Conservation (phyloP, 2,888 invertebrate genomes). For the Drosophila anomalata region DNA sequence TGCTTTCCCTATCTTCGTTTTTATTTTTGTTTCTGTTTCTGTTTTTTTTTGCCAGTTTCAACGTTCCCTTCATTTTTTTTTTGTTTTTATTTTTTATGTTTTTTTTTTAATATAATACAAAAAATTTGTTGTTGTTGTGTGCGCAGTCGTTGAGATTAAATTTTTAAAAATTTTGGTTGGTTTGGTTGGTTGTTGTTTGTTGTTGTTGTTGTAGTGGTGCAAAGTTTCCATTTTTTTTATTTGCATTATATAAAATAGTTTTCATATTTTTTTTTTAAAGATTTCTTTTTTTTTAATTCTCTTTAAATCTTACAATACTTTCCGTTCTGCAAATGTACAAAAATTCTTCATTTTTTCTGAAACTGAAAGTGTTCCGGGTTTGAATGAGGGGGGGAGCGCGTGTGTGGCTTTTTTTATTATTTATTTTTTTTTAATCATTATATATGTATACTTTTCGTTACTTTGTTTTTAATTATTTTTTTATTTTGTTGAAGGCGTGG, state of each 20-base stretch:
- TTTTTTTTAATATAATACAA: constrained; percentile 64
- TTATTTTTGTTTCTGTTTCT: constrained; percentile 11
- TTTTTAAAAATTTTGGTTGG: constrained; percentile 36
- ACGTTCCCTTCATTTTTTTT: constrained; percentile 35
- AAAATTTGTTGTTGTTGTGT: constrained; percentile 72
- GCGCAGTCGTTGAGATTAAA: constrained; percentile 76
- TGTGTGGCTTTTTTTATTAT: background rate
- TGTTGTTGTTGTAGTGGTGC: constrained; percentile 28
- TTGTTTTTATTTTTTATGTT: constrained; percentile 30
- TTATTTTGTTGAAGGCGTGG: constrained; percentile 11
- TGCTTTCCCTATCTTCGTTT: constrained; percentile 31
- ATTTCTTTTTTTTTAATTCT: constrained; percentile 1
- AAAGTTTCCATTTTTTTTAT: constrained; percentile 26
- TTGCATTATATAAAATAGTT: constrained; percentile 62
- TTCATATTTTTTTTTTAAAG: constrained; percentile 26
- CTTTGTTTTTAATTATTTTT: background rate
- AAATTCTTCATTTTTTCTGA: constrained; percentile 18
- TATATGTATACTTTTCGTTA: background rate
- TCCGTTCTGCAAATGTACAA: constrained; percentile 37
- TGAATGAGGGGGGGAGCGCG: background rate
- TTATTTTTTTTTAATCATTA: background rate
- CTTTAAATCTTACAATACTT: constrained; percentile 34
- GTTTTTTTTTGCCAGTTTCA: constrained; percentile 27
- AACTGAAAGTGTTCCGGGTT: constrained; percentile 10
- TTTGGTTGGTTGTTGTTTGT: constrained; percentile 31